Evolutionary conservation across 2,797 vertebrate species (phyloP), one percentile per base, ranked within the genome.

Genomic region (Oryzias sinensis): DNA sequence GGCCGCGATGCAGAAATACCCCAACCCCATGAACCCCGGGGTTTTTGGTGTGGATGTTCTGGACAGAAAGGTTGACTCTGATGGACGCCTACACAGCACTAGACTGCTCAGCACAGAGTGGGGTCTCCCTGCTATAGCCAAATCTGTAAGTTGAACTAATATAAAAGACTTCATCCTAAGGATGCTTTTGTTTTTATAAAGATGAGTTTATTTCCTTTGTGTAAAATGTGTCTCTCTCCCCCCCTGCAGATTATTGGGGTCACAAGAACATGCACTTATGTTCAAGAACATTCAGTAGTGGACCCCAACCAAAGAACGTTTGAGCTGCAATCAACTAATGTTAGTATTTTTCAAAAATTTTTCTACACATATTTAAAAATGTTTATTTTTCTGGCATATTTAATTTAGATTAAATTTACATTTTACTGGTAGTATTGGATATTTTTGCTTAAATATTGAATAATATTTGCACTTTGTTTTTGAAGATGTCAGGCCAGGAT

Each of bases 1-100:
- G 1, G 97, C 97, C 1, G 97, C 97, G 0, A 99, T 99, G 97
- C 94, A 95, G 87, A 99, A 99, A 45, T 99, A 99, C 70, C 97
- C 97, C 1, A 99, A 99, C 52, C 97, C 97, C 16, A 98, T 99
- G 97, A 99, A 98, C 82, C 93, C 97, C 0, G 91, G 88, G 0
- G 97, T 99, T 81, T 94, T 97, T 29, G 97, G 97, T 0, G 96
- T 98, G 0, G 97, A 99, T 9, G 97, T 99, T 4, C 79, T 99
- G 77, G 87, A 94, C 82, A 90, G 97, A 69, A 84, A 80, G 0
- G 59, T 99, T 43, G 97, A 99, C 69, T 29, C 68, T 1, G 81
- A 87, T 0, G 97, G 97, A 33, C 93, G 95, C 54, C 72, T 99
- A 81, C 96, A 96, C 88, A 99, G 97, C 87, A 94, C 93, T 68